Conservation (phyloP, 2,113 vertebrate species). For the Recurvirostra avosetta region DNA sequence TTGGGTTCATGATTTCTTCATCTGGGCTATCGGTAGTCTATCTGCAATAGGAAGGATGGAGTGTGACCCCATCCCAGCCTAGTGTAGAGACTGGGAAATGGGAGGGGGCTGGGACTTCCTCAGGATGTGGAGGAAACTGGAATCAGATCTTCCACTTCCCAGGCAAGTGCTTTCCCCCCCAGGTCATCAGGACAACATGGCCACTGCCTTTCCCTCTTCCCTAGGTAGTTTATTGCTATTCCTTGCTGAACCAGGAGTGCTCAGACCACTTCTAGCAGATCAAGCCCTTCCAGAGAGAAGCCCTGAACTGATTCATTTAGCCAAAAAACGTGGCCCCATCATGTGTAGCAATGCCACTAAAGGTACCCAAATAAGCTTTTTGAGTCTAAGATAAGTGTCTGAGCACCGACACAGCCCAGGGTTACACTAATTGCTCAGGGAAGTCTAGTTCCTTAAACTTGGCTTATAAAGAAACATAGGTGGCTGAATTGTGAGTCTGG, state of each 20-base stretch:
- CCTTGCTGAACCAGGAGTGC: neutral
- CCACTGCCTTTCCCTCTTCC: neutral
- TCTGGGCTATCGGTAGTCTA: neutral
- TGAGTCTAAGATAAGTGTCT: neutral
- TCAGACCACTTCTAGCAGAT: neutral
- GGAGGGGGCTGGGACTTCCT: slow-evolving; percentile 45
- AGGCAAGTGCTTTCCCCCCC: neutral
- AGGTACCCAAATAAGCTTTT: neutral
- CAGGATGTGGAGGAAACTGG: slow-evolving; percentile 58
- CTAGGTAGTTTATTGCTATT: neutral
- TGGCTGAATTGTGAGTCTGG: neutral
- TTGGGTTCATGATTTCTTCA: neutral
- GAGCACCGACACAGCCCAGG: neutral
- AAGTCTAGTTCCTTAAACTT: neutral
- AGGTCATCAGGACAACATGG: slow-evolving; percentile 6
- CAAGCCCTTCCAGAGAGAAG: neutral
- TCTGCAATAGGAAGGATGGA: slow-evolving; percentile 44
- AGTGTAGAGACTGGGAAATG: slow-evolving; percentile 3
- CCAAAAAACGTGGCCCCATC: neutral
- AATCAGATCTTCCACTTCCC: slow-evolving; percentile 57
- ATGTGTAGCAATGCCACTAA: neutral
- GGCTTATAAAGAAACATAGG: neutral
- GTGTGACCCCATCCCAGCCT: slow-evolving; percentile 17
- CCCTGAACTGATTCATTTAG: neutral
- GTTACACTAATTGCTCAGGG: neutral